Base-by-base conservation (phyloP, 2,113 vertebrate species). In the Carlito syrichta region DNA sequence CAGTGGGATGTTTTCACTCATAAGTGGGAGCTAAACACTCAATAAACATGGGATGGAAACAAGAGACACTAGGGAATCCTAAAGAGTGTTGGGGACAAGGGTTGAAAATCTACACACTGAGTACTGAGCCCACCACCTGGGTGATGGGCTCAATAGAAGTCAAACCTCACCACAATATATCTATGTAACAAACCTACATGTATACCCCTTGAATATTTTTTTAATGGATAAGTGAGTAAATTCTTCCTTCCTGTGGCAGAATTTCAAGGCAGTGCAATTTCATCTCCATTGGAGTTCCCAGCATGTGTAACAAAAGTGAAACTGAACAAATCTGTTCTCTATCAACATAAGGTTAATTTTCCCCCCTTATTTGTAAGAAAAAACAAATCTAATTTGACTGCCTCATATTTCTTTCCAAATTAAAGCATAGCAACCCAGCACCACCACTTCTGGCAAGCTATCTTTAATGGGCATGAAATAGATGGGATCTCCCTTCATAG, bases 311-410 rank as follows among this genome's bases (percentile, higher is more conserved):
- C 22, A 69, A 73, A 96, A 76, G 25, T 76, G 60, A 92, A 93
- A 89, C 58, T 92, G 62, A 91, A 43, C 7, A 95, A 97, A 77
- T 92, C 78, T 95, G 71, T 93, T 96, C 89, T 89, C 88, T 52
- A 62, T 97, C 95, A 97, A 92, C 78, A 81, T 40, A 89, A 97
- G 62, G 50, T 95, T 86, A 92, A 74, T 86, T 91, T 69, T 88
- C 86, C 91, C 91, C 89, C 58, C 78, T 97, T 96, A 97, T 91
- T 98, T 83, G 27, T 95, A 93, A 23, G 25, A 11, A 5, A 48
- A 62, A 90, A 82, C 86, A 79, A 11, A 69, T 32, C 74, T 93
- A 68, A 92, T 89, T 87, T 54, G 84, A 73, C 43, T 91, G 32
- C 19, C 77, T 32, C 22, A 20, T 78, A 90, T 91, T 95, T 83